Evolutionary conservation across 2,797 vertebrate species (phyloP).

Genomic region (Scyliorhinus canicula): DNA sequence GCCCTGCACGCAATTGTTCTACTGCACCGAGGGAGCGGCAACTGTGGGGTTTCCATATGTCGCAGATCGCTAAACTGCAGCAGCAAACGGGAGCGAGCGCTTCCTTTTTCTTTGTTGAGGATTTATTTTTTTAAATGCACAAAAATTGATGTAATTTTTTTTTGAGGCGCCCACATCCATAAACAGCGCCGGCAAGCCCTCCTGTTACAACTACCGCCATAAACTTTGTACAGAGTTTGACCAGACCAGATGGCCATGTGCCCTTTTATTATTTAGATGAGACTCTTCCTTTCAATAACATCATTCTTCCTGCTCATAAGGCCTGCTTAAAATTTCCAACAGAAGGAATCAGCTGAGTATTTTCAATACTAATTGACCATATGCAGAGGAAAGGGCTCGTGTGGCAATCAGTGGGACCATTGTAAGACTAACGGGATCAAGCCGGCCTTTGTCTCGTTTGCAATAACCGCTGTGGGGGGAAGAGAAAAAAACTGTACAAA

Average conservation of each 20-base stretch:
- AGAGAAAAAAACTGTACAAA: conserved; percentile 51
- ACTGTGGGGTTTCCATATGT: not conserved
- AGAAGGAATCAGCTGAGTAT: conserved; percentile 67
- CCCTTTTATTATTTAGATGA: conserved; percentile 70
- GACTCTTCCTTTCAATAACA: conserved; percentile 71
- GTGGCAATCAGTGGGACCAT: conserved; percentile 60
- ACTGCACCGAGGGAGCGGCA: conserved; percentile 51
- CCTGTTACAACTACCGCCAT: not conserved
- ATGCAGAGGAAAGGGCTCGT: conserved; percentile 62
- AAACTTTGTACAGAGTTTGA: conserved; percentile 37
- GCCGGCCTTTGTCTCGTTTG: conserved; percentile 57
- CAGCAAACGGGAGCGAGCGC: not conserved
- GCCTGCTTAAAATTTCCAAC: conserved; percentile 68
- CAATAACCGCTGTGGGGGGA: conserved; percentile 49
- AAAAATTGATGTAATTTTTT: not conserved
- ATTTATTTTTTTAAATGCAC: not conserved
- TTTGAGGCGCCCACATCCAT: not conserved
- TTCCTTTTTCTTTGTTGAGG: not conserved
- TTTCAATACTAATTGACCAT: conserved; percentile 71
- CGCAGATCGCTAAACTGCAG: not conserved
- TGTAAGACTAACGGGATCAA: conserved; percentile 58
- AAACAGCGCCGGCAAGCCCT: not conserved
- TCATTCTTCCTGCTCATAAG: conserved; percentile 61
- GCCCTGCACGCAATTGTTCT: conserved; percentile 60
- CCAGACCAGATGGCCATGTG: conserved; percentile 61